Conservation (phyloP, 2,113 vertebrate genomes). For the Lathamus discolor region DNA sequence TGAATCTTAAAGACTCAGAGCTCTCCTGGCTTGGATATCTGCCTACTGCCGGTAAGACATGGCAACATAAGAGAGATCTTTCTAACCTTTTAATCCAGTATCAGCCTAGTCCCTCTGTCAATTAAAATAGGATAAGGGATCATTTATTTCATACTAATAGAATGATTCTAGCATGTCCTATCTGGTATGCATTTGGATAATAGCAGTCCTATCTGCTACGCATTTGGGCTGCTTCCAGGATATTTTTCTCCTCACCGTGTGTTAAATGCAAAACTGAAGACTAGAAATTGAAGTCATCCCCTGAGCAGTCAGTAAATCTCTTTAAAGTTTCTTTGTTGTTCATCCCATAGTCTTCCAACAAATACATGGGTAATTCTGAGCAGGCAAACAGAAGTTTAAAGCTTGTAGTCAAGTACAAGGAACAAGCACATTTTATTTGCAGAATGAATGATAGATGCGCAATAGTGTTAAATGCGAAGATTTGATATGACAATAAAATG, state of each 20-base stretch:
- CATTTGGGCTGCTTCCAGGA: not conserved
- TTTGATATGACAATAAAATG: slow-evolving; percentile 19
- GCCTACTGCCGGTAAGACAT: not conserved
- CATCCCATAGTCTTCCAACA: not conserved
- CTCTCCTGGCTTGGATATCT: not conserved
- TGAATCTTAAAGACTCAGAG: not conserved
- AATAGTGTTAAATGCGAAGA: not conserved
- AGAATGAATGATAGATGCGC: not conserved
- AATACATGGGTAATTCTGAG: not conserved
- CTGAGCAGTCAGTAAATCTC: not conserved
- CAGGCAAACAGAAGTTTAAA: not conserved
- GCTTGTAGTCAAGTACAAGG: not conserved
- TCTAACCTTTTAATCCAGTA: not conserved
- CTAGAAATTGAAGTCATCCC: not conserved
- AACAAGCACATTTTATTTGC: not conserved
- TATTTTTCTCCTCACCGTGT: not conserved
- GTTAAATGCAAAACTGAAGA: not conserved
- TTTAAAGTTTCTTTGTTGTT: not conserved
- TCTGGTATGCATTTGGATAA: not conserved
- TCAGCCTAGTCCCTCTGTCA: not conserved
- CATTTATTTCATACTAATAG: not conserved
- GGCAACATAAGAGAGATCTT: not conserved
- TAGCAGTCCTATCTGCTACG: not conserved
- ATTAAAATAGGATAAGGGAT: not conserved
- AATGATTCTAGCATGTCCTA: not conserved